A percentile compares a stretch with the other conserved stretches of the same genome.
phyloP scores from a whole-genome alignment of 2,888 invertebrate genomes.

The Drosophila peninsularis region DNA sequence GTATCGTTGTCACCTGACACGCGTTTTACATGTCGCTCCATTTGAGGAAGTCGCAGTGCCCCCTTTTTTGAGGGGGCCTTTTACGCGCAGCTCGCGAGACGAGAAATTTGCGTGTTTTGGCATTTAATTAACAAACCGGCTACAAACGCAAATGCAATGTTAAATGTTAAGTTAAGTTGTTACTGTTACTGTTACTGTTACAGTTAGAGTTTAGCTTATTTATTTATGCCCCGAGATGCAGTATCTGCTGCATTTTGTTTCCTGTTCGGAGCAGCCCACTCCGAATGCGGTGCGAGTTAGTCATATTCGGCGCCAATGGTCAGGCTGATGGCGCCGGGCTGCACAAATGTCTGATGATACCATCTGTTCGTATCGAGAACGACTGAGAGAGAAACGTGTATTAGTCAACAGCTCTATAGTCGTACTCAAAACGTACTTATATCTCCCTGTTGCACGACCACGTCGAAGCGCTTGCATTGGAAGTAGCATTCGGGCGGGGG shows the following conservation, averaged over 20 bases:
- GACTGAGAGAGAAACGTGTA: constrained; percentile 87
- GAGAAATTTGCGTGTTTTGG: constrained; percentile 69
- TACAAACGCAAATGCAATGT: constrained; percentile 56
- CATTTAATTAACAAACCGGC: constrained; percentile 66
- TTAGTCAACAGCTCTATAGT: not conserved
- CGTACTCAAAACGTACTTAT: constrained; percentile 88
- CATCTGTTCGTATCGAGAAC: constrained; percentile 97
- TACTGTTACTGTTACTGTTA: constrained; percentile 34
- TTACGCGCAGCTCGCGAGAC: constrained; percentile 40
- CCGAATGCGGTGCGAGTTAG: constrained; percentile 82
- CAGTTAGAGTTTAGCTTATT: constrained; percentile 38
- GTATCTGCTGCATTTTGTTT: constrained; percentile 37
- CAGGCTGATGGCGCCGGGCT: constrained; percentile 95
- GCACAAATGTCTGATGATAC: constrained; percentile 96
- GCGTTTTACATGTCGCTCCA: constrained; percentile 72
- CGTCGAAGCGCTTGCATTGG: constrained; percentile 86
- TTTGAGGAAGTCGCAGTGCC: constrained; percentile 62
- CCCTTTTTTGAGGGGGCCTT: constrained; percentile 48
- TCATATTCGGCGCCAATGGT: constrained; percentile 99
- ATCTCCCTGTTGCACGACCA: constrained; percentile 93
- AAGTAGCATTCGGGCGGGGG: constrained; percentile 97
- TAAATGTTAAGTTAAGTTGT: constrained; percentile 63
- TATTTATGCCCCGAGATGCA: constrained; percentile 27
- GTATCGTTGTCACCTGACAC: constrained; percentile 69
- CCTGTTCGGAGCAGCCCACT: constrained; percentile 54